These are phyloP conservation scores for Turnix velox DNA, from an alignment of 2,113 vertebrate species.

Conservation along the genomic window DNA sequence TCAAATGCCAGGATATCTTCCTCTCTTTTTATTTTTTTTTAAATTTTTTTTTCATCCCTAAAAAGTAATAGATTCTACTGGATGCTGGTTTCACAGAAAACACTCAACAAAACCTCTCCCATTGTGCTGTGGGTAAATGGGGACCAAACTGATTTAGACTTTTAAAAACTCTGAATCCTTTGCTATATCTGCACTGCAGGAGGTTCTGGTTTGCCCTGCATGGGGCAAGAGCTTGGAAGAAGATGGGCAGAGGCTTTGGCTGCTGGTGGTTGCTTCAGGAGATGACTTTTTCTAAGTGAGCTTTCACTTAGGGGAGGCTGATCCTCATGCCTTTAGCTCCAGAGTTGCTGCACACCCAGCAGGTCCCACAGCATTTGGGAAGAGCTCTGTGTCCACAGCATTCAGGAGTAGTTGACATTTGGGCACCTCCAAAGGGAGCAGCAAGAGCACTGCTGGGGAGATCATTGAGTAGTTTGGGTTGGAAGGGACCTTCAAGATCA, in stretches of 20 bases:
- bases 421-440: not conserved
- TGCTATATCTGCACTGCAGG: not conserved
- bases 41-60: accelerated
- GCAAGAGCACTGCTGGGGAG: not conserved
- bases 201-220: not conserved
- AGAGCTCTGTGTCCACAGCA: not conserved
- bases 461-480: too few relatives aligned
- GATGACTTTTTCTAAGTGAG: not conserved
- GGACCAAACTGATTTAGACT: not conserved
- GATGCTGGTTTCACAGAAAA: not conserved
- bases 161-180: not conserved
- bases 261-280: not conserved
- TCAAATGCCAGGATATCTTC: slow-evolving; percentile 58
- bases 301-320: not conserved
- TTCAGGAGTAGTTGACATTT: not conserved
- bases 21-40: not conserved
- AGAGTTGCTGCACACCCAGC: not conserved
- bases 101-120: not conserved
- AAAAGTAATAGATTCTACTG: not conserved
- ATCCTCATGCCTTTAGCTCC: not conserved
- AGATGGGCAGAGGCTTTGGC: not conserved
- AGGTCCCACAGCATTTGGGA: not conserved
- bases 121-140: not conserved
- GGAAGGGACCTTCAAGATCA: too few relatives aligned
- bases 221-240: not conserved